Evolutionary conservation across 1,140 invertebrate genomes (phyloP), one percentile per base, ranked within the genome.

Genomic region (Tetranychus urticae): DNA sequence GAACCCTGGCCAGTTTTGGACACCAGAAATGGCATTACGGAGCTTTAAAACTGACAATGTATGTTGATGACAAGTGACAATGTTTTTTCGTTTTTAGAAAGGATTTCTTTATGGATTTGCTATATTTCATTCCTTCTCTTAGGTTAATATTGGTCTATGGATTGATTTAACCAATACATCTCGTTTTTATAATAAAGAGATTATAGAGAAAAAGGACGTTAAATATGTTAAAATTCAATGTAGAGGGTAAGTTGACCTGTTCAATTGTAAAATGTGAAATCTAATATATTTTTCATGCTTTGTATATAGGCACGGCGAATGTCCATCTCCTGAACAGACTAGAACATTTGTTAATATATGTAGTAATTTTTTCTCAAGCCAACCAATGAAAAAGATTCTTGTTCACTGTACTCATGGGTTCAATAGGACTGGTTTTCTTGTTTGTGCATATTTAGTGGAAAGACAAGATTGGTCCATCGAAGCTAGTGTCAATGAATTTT

Each of bases 381-480:
- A 65, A 60, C 65, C 67, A n/a, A 46, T 62, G 12, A 56, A 64
- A 56, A 56, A 62, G 13, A 68, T 69, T 39, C 67, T 82, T 55
- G 84, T 99, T 39, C 96, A 99, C 71, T 99, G 94, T 70, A 99
- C 94, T 1, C 94, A 99, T 77, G 96, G 94, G 0, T 99, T 97
- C 69, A 99, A 99, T 73, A 77, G 96, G 67, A 97, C 91, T 35
- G 96, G 79, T 10, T 99, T 97, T 71, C 75, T 98, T 1, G 86
- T 98, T 57, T 79, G 83, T 56, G 82, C 87, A 2, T 99, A 86
- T 72, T 77, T 98, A 67, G 84, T 97, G 6, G 81, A 89, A 74
- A 77, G 80, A 61, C 72, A 82, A 37, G 69, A 71, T 7, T 78
- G 73, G 74, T 72, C 81, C 70, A 76, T 93, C 3, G 85, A 88